phyloP scores from a whole-genome alignment of 2,888 invertebrate species.

The Drosophila mulleri region DNA sequence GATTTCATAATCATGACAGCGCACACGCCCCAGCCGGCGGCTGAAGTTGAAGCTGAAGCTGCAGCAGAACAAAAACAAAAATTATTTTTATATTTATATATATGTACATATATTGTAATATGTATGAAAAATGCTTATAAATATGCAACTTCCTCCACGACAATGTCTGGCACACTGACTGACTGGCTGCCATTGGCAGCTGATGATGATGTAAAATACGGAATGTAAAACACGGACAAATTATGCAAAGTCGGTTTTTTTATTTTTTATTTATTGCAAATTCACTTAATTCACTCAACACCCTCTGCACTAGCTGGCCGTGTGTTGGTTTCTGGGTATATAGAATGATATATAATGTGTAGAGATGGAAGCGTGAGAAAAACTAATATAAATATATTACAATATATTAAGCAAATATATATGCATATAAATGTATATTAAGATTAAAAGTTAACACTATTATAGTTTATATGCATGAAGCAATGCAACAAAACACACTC shows the following conservation, averaged over 20 bases:
- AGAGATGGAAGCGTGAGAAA: conserved; percentile 4
- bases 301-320: not conserved
- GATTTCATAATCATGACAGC: conserved; percentile 77
- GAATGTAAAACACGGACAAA: conserved; percentile 67
- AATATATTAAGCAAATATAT: not conserved
- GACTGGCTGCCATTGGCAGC: conserved; percentile 13
- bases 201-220: conserved; percentile 61
- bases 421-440: not conserved
- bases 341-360: conserved; percentile 45
- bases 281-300: conserved; percentile 38
- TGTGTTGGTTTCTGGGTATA: conserved; percentile 16
- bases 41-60: conserved; percentile 17
- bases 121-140: conserved; percentile 57
- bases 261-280: conserved; percentile 52
- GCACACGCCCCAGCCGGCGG: conserved; percentile 45
- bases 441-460: not conserved
- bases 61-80: conserved; percentile 22
- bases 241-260: conserved; percentile 64
- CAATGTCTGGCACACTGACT: conserved; percentile 42
- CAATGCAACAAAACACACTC: no score
- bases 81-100: not conserved
- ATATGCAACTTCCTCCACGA: conserved; percentile 79
- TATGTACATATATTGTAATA: no score
- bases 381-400: not conserved
- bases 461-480: no score